Percentiles rank a stretch among this genome's conserved stretches.
These are phyloP conservation scores for Malthinus seriepunctatus DNA, from an alignment of 2,888 invertebrate genomes.

Conservation along the genomic window DNA sequence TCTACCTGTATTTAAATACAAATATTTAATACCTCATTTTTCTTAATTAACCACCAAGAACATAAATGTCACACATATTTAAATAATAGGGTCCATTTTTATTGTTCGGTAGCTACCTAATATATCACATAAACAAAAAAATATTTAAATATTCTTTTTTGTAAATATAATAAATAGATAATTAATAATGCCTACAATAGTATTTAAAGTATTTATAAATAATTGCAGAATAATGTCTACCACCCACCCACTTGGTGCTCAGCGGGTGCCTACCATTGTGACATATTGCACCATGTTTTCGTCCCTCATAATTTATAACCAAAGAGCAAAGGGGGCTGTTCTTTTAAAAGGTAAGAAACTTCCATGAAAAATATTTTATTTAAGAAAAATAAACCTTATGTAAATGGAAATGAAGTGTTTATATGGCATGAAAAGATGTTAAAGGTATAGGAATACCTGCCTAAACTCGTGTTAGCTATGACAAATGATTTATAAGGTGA, in stretches of 20 bases:
- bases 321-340: slow-evolving; percentile 45
- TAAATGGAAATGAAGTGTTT: slow-evolving; percentile 33
- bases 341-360: slow-evolving; percentile 31
- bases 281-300: slow-evolving; percentile 52
- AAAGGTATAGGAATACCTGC: slow-evolving; percentile 43
- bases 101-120: too few relatives aligned
- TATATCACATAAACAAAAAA: too few relatives aligned
- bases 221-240: slow-evolving; percentile 40
- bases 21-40: too few relatives aligned
- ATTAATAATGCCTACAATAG: too few relatives aligned
- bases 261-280: slow-evolving; percentile 50
- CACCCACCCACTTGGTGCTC: slow-evolving; percentile 52
- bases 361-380: slow-evolving; percentile 34
- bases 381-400: slow-evolving; percentile 35
- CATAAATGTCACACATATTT: too few relatives aligned
- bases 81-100: too few relatives aligned
- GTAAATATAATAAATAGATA: too few relatives aligned
- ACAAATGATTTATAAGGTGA: slow-evolving; percentile 48
- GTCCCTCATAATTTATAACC: slow-evolving; percentile 46
- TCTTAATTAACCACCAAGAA: too few relatives aligned
- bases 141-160: too few relatives aligned
- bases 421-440: slow-evolving; percentile 31
- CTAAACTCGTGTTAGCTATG: slow-evolving; percentile 46
- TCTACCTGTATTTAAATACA: too few relatives aligned
- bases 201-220: slow-evolving; percentile 20